A percentile compares a stretch with the other conserved stretches of the same genome.
These are phyloP conservation scores for Chrosomus eos DNA, from an alignment of 2,797 vertebrate species.

Conservation along the genomic window DNA sequence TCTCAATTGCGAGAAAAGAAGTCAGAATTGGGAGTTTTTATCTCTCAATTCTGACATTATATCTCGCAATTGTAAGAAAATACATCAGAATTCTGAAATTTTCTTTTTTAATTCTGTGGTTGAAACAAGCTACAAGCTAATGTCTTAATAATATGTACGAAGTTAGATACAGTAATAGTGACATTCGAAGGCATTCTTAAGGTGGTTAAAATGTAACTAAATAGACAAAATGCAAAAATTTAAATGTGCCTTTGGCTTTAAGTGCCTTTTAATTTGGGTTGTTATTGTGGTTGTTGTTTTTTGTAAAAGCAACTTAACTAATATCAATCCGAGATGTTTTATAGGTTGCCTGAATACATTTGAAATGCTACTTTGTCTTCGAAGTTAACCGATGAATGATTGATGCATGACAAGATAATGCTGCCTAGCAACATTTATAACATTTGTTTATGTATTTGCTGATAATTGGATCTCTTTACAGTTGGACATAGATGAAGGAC, in stretches of 20 bases:
- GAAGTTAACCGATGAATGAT: background rate
- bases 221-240: background rate
- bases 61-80: background rate
- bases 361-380: background rate
- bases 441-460: background rate
- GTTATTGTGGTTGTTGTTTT: background rate
- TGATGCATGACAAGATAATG: background rate
- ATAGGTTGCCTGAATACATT: background rate
- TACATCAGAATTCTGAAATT: too few relatives aligned
- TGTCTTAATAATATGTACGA: background rate
- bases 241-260: background rate
- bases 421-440: background rate
- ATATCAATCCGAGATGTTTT: background rate
- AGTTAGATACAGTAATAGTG: background rate
- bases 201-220: background rate
- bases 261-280: background rate
- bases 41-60: background rate
- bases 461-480: constrained; percentile 22
- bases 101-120: background rate
- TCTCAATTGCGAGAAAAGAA: too few relatives aligned
- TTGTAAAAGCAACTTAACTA: background rate
- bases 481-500: constrained; percentile 73
- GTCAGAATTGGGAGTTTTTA: too few relatives aligned
- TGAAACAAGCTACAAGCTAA: background rate
- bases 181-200: background rate